Evolutionary conservation across 2,113 vertebrate genomes (phyloP).

Genomic region (Antechinus stuartii): DNA sequence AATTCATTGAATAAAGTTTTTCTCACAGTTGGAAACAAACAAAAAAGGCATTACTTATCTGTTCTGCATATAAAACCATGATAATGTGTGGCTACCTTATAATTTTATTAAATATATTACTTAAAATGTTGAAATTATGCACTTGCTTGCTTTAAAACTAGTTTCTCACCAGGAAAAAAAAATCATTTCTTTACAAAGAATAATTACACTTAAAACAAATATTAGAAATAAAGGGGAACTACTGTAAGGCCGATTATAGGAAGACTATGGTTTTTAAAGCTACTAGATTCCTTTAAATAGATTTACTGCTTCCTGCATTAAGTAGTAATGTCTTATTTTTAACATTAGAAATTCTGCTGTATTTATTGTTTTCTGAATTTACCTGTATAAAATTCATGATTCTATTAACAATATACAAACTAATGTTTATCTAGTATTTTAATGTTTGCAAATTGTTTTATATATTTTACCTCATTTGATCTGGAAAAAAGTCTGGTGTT

Average conservation of each 20-base stretch:
- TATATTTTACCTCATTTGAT: neutral
- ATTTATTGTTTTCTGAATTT: neutral
- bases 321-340: neutral
- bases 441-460: neutral
- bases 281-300: neutral
- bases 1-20: neutral
- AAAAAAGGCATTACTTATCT: neutral
- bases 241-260: constrained; percentile 4
- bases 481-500: neutral
- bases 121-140: constrained; percentile 44
- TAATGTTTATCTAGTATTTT: neutral
- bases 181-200: neutral
- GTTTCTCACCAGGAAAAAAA: constrained; percentile 11
- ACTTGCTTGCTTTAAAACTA: neutral
- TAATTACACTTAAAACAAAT: constrained; percentile 21
- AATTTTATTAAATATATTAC: constrained; percentile 13
- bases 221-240: neutral
- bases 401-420: neutral
- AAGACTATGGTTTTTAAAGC: neutral
- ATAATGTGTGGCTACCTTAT: neutral
- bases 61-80: constrained; percentile 18
- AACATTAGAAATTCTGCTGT: neutral
- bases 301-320: neutral
- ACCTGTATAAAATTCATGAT: neutral
- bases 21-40: neutral